These are phyloP conservation scores for Agriopis aurantiaria DNA, from an alignment of 2,888 invertebrate species.

Conservation along the genomic window DNA sequence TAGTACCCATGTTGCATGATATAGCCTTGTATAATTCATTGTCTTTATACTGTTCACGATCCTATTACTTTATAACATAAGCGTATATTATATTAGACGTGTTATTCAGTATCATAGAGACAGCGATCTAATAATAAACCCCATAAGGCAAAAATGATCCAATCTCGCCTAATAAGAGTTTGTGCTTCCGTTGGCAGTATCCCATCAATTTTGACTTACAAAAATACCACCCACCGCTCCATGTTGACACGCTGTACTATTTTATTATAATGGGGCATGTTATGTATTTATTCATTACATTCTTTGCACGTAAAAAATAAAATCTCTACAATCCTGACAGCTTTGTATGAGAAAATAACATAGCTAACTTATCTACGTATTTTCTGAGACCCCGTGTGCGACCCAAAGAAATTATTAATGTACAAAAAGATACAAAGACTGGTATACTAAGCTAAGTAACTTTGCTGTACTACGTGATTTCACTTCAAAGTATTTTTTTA, in stretches of 20 bases:
- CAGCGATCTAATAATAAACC: slow-evolving; percentile 20
- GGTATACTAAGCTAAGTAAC: slow-evolving; percentile 70
- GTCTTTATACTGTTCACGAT: no score
- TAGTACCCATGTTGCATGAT: no score
- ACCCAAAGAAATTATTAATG: slow-evolving; percentile 76
- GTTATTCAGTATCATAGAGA: neutral
- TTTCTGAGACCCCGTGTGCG: slow-evolving; percentile 63
- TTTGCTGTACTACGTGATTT: slow-evolving; percentile 73
- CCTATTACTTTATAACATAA: no score
- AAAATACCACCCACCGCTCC: slow-evolving; percentile 49
- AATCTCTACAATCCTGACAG: slow-evolving; percentile 74
- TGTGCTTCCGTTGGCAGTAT: slow-evolving; percentile 49
- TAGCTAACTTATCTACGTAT: slow-evolving; percentile 72
- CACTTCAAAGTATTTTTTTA: slow-evolving; percentile 69
- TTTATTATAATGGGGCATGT: slow-evolving; percentile 65
- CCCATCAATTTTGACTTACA: slow-evolving; percentile 63
- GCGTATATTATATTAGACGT: neutral
- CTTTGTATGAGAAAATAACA: slow-evolving; percentile 72
- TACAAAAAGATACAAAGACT: slow-evolving; percentile 75
- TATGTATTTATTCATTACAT: slow-evolving; percentile 72
- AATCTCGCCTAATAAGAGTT: slow-evolving; percentile 36
- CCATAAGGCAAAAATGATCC: slow-evolving; percentile 34
- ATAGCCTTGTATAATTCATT: no score
- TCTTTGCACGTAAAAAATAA: slow-evolving; percentile 81
- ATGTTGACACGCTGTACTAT: slow-evolving; percentile 55